Percentiles rank a stretch among this genome's conserved stretches.
phyloP scores from a whole-genome alignment of 2,113 vertebrate species.

The Colius striatus region DNA sequence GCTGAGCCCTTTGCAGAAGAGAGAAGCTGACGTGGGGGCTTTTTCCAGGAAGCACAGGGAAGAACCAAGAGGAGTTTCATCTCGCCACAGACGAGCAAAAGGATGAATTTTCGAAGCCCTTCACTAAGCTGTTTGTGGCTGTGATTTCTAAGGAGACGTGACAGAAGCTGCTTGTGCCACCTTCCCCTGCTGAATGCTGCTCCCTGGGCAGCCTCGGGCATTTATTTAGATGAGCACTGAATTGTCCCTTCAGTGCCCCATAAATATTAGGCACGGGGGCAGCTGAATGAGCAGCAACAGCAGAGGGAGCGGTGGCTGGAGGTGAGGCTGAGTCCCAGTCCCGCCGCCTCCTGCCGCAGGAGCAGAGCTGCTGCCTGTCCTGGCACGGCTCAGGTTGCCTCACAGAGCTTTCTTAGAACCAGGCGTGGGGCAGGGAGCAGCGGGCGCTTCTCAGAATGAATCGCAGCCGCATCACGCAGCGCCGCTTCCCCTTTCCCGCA shows the following conservation, averaged over 20 bases:
- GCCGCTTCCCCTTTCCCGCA: conserved; percentile 77
- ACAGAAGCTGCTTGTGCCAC: not conserved
- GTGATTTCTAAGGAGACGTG: not conserved
- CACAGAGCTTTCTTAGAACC: conserved; percentile 67
- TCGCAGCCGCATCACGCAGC: conserved; percentile 64
- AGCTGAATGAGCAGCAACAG: not conserved
- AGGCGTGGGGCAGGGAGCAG: conserved; percentile 22
- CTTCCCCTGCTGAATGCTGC: not conserved
- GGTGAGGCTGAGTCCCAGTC: not conserved
- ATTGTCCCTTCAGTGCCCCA: not conserved
- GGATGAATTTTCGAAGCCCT: not conserved
- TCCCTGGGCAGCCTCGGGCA: not conserved
- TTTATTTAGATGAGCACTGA: not conserved
- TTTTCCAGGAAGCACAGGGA: conserved; percentile 39
- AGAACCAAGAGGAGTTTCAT: not conserved
- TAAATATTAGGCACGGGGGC: not conserved
- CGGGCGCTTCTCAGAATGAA: conserved; percentile 84
- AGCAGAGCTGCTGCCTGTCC: not conserved
- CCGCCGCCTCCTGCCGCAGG: not conserved
- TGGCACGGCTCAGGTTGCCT: not conserved
- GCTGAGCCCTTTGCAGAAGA: not conserved
- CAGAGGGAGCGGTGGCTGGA: accelerated
- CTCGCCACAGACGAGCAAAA: not conserved
- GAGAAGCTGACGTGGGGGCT: not conserved
- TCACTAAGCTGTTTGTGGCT: not conserved